Percentiles rank a stretch among this genome's conserved stretches.
These are phyloP conservation scores for Onthophagus sagittarius DNA, from an alignment of 2,888 invertebrate species.

Conservation along the genomic window DNA sequence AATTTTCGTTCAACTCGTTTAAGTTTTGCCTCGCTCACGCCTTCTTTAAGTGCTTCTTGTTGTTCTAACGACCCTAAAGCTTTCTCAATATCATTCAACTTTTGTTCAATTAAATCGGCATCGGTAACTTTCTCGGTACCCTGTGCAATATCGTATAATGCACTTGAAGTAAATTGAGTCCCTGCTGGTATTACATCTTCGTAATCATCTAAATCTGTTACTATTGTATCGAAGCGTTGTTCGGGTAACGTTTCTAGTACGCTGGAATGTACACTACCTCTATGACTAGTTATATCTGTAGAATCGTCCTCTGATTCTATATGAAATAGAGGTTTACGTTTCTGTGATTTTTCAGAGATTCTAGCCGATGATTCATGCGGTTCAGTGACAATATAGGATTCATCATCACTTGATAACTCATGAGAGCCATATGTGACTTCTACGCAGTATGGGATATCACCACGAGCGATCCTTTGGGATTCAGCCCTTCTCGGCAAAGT, in stretches of 20 bases:
- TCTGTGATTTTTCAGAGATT: slow-evolving; percentile 20
- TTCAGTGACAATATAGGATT: slow-evolving; percentile 27
- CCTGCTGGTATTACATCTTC: slow-evolving; percentile 17
- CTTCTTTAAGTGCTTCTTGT: slow-evolving; percentile 28
- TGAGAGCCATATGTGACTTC: slow-evolving; percentile 41
- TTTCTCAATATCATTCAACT: slow-evolving; percentile 46
- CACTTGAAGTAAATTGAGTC: slow-evolving; percentile 18
- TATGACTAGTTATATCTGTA: slow-evolving; percentile 27
- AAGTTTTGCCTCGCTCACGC: slow-evolving; percentile 41
- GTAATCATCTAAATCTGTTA: slow-evolving; percentile 29
- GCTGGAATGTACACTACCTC: slow-evolving; percentile 39
- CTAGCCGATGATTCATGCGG: slow-evolving; percentile 22
- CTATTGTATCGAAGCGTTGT: slow-evolving; percentile 36
- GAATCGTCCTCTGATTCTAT: slow-evolving; percentile 49
- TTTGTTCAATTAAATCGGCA: slow-evolving; percentile 42
- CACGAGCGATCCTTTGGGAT: slow-evolving; percentile 41
- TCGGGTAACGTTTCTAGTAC: slow-evolving; percentile 40
- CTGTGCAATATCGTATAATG: slow-evolving; percentile 16
- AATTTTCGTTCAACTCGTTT: slow-evolving; percentile 51
- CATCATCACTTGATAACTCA: slow-evolving; percentile 39
- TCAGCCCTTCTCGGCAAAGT: slow-evolving; percentile 41
- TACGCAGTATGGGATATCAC: slow-evolving; percentile 41
- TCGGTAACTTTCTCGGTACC: slow-evolving; percentile 16
- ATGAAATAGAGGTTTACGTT: slow-evolving; percentile 47
- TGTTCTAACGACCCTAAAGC: slow-evolving; percentile 45